phyloP scores from a whole-genome alignment of 2,797 vertebrate genomes.

The Sylvia borin region DNA sequence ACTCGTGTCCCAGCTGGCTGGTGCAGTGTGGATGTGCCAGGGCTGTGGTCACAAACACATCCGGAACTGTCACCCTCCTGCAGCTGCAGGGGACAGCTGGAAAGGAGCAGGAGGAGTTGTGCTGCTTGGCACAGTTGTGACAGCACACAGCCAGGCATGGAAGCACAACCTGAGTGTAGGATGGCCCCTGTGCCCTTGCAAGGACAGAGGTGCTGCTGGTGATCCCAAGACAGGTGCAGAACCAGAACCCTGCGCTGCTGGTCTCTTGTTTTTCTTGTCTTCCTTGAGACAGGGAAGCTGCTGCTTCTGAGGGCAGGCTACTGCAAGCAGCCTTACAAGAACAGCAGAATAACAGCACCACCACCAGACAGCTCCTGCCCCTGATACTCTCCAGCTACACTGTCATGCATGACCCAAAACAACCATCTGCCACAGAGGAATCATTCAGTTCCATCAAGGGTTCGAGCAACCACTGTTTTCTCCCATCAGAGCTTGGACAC shows the following conservation, averaged over 20 bases:
- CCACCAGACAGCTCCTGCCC: background rate
- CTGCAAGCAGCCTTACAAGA: background rate
- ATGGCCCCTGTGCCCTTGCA: rapidly evolving
- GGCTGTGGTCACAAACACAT: background rate
- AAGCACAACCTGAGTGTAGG: rapidly evolving
- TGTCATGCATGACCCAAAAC: background rate
- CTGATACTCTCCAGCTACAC: background rate
- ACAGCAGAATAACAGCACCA: background rate
- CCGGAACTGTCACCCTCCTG: background rate
- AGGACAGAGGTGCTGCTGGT: background rate
- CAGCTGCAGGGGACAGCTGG: background rate
- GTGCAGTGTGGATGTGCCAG: rapidly evolving
- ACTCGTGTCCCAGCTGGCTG: rapidly evolving
- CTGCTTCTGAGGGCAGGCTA: background rate
- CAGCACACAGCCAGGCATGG: rapidly evolving
- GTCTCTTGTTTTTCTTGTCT: background rate
- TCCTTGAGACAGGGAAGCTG: background rate
- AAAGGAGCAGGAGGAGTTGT: background rate
- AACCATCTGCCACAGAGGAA: background rate
- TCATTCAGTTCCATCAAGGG: background rate
- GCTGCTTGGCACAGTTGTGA: rapidly evolving
- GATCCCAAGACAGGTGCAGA: background rate
- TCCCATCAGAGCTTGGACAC: too few species aligned
- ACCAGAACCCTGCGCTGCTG: background rate
- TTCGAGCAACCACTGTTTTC: background rate